These are phyloP conservation scores for Drosophila varians DNA, from an alignment of 1,140 invertebrate genomes.

Conservation along the genomic window DNA sequence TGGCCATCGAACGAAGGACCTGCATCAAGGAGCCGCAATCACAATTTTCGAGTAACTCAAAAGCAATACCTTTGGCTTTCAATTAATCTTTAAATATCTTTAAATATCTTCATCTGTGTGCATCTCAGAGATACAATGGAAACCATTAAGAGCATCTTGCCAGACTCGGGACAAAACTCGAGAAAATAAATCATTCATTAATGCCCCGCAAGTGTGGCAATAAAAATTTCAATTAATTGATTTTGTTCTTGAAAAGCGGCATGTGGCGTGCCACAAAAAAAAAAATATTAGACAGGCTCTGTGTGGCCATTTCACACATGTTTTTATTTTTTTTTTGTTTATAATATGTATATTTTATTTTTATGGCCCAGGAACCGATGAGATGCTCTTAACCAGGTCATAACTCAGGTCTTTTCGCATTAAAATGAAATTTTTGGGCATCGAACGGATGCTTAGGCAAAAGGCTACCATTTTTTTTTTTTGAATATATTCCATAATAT, in stretches of 20 bases:
- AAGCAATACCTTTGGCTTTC: too few relatives aligned
- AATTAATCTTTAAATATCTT: too few relatives aligned
- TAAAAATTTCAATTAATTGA: conserved; percentile 76
- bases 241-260: conserved; percentile 40
- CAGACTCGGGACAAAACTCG: conserved; percentile 9
- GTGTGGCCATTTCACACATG: conserved; percentile 60
- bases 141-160: conserved; percentile 44
- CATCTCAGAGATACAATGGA: conserved; percentile 9
- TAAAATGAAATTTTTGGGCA: too few relatives aligned
- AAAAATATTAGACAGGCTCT: conserved; percentile 50
- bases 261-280: conserved; percentile 7
- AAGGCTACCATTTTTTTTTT: too few relatives aligned
- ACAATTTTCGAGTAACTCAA: too few relatives aligned
- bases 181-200: conserved; percentile 39
- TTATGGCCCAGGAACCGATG: not conserved
- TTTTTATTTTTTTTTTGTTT: conserved; percentile 18
- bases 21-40: too few relatives aligned
- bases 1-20: too few relatives aligned
- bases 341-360: too few relatives aligned
- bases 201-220: conserved; percentile 61
- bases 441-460: too few relatives aligned
- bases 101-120: too few relatives aligned
- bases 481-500: too few relatives aligned
- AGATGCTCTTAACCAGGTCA: conserved; percentile 19
- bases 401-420: too few relatives aligned